Percentiles rank a stretch among this genome's conserved stretches.
Evolutionary conservation across 2,888 invertebrate genomes (phyloP).

Genomic region (Eristalinus sepulchralis): DNA sequence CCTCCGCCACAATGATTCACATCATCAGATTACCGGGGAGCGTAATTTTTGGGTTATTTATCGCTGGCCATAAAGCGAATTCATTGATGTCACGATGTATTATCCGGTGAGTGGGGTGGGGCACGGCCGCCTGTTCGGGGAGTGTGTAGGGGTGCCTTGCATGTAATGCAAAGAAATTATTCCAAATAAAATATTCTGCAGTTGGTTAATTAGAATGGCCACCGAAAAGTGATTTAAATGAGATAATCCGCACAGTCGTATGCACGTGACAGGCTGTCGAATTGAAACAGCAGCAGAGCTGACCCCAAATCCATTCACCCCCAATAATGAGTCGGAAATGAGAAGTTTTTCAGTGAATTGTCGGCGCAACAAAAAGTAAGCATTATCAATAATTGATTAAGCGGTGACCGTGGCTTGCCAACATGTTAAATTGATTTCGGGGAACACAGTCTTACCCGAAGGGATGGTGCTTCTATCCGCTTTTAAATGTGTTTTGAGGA

Average conservation of each 20-base stretch:
- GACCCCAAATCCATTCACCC: conserved; percentile 44
- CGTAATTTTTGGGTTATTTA: conserved; percentile 47
- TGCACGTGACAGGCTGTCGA: background rate
- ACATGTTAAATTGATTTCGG: background rate
- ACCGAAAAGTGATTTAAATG: conserved; percentile 55
- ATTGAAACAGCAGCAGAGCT: conserved; percentile 2
- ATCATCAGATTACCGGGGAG: background rate
- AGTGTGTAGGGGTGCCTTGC: background rate
- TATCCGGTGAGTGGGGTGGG: conserved; percentile 15
- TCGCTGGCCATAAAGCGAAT: conserved; percentile 50
- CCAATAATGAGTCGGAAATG: conserved; percentile 48
- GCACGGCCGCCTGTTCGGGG: conserved; percentile 1
- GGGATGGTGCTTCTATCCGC: background rate
- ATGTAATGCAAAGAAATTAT: background rate
- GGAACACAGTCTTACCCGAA: background rate
- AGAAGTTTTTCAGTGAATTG: background rate
- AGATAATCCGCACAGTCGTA: conserved; percentile 22
- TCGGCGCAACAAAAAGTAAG: background rate
- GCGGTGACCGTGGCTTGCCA: background rate
- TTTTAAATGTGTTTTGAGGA: too few species aligned
- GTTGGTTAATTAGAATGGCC: conserved; percentile 43
- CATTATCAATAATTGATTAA: conserved; percentile 34
- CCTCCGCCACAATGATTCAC: background rate
- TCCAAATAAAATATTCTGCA: conserved; percentile 12
- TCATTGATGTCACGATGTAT: conserved; percentile 45